Evolutionary conservation across 2,888 invertebrate genomes (phyloP).

Genomic region (Carcina quercana): DNA sequence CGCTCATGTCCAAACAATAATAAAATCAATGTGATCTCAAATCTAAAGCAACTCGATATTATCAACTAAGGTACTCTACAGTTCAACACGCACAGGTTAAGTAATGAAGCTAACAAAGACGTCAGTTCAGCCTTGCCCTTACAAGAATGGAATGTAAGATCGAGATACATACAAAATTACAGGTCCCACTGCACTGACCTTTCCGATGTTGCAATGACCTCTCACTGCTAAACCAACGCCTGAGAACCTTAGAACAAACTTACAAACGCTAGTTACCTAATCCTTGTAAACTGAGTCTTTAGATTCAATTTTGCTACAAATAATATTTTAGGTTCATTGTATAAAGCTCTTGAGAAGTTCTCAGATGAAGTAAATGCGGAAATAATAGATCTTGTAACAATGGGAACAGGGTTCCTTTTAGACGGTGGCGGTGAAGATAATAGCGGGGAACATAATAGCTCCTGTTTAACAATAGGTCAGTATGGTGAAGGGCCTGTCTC

Average conservation of each 20-base stretch:
- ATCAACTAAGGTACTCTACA: too few species aligned
- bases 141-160: conserved; percentile 9
- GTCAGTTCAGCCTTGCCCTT: conserved; percentile 8
- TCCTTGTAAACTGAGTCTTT: too few species aligned
- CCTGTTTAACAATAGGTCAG: conserved; percentile 33
- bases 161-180: conserved; percentile 11
- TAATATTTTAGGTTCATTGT: too few species aligned
- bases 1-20: too few species aligned
- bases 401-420: too few species aligned
- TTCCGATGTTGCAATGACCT: conserved; percentile 42
- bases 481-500: conserved; percentile 23
- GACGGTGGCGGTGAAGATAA: too few species aligned
- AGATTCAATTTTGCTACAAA: too few species aligned
- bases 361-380: neutral
- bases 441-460: conserved; percentile 21
- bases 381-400: conserved; percentile 9
- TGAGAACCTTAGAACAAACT: conserved; percentile 18
- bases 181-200: conserved; percentile 30
- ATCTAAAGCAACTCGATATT: too few species aligned
- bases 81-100: conserved; percentile 1
- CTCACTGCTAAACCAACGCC: conserved; percentile 29
- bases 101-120: neutral
- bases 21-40: too few species aligned
- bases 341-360: neutral
- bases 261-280: too few species aligned